phyloP scores from a whole-genome alignment of 1,140 invertebrate species.

The Cydia strobilella region DNA sequence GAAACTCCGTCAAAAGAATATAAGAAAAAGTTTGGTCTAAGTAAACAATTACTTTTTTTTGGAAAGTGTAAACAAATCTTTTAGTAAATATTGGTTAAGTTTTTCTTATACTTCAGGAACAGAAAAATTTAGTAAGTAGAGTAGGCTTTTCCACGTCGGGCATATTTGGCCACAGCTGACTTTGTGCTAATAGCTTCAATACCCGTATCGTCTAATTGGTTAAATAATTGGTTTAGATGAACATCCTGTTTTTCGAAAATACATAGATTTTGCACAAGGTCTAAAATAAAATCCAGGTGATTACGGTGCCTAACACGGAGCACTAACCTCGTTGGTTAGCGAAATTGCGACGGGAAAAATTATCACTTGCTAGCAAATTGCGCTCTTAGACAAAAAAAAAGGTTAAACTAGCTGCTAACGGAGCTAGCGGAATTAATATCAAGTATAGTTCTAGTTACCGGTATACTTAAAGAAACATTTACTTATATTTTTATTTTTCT shows the following conservation, averaged over 20 bases:
- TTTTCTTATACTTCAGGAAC: background rate
- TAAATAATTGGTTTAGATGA: too few species aligned
- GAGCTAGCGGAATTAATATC: background rate
- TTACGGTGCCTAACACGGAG: conserved; percentile 24
- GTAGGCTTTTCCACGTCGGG: too few species aligned
- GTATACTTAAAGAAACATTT: too few species aligned
- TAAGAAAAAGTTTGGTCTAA: background rate
- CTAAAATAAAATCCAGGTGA: conserved; percentile 23
- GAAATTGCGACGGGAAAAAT: conserved; percentile 29
- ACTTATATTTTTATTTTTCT: too few species aligned
- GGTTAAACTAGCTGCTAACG: background rate
- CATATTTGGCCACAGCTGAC: too few species aligned
- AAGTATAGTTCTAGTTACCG: background rate
- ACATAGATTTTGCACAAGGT: background rate
- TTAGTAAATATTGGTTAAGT: conserved; percentile 1
- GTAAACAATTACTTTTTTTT: background rate
- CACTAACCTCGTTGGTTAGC: conserved; percentile 12
- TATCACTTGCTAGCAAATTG: conserved; percentile 20
- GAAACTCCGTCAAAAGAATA: background rate
- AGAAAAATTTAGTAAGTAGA: too few species aligned
- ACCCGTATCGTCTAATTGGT: too few species aligned
- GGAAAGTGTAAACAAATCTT: background rate
- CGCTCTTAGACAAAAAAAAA: conserved; percentile 22
- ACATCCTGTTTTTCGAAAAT: too few species aligned
- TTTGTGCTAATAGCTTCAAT: too few species aligned